Base-by-base conservation (phyloP, 2,797 vertebrate species). In the Steatocranus sp. region DNA sequence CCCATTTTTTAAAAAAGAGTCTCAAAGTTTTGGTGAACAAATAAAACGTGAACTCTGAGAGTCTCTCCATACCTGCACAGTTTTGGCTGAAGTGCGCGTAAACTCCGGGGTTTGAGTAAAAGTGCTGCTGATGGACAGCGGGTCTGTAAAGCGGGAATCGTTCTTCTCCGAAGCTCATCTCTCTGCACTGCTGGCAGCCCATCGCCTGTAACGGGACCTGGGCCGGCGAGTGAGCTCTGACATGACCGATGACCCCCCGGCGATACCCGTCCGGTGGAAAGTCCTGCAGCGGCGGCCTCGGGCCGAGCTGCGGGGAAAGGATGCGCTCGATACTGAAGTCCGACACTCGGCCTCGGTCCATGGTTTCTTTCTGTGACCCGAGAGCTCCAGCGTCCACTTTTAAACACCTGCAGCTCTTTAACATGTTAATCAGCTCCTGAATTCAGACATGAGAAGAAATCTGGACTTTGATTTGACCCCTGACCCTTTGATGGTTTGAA, bases 241-340 rank as follows among this genome's bases (percentile, higher is more conserved):
- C 18, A 68, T 4, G 25, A 0, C 10, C 20, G 18, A 41, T 32
- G 25, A 30, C 2, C 6, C 49, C 53, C 4, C 76, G 85, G 2
- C 76, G 18, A 3, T 23, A 63, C 2, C 20, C 30, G 20, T 48
- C 81, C 38, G 79, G 58, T 1, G 78, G 1, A 1, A 48, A 12
- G 3, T 49, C 77, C 61, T 1, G 15, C 27, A 4, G 10, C 6
- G 25, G 41, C n/a, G 32, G 41, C 74, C 30, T 76, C 76, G 12
- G 77, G 32, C 92, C 91, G 8, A 92, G 41, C 85, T 88, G 81
- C 43, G 85, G 56, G 46, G 93, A 92, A 5, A 96, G 87, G 85
- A 96, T 96, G 85, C 93, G 92, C 76, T 94, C 90, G 85, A 96
- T 96, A 85, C 94, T 95, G 91, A 96, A 96, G 94, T 95, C 92